A percentile compares a stretch with the other conserved stretches of the same genome.
These are phyloP conservation scores for Telenomus remus DNA, from an alignment of 1,140 invertebrate species.

Conservation along the genomic window DNA sequence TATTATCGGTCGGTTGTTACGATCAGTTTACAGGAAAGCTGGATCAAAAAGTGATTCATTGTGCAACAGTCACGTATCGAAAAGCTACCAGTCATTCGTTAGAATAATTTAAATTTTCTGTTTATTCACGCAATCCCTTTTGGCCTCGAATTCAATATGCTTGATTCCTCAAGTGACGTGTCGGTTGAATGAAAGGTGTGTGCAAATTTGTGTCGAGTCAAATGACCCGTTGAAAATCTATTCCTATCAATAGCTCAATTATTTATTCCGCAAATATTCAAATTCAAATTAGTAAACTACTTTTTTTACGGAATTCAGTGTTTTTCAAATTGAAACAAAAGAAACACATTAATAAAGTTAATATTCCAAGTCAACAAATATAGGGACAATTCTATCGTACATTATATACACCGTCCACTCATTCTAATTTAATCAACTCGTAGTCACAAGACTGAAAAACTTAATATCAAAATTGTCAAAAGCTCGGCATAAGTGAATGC, in stretches of 20 bases:
- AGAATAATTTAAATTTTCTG: slow-evolving; percentile 33
- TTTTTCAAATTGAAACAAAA: no score
- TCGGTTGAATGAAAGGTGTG: slow-evolving; percentile 9
- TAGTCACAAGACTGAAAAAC: slow-evolving; percentile 11
- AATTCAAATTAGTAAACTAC: no score
- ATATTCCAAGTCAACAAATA: not conserved
- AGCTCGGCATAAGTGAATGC: slow-evolving; percentile 17
- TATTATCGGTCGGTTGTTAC: slow-evolving; percentile 49
- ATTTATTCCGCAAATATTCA: no score
- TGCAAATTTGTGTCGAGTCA: slow-evolving; percentile 3
- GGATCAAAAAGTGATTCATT: slow-evolving; percentile 45
- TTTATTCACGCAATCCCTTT: slow-evolving; percentile 37
- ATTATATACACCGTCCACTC: not conserved
- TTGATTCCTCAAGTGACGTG: slow-evolving; percentile 16
- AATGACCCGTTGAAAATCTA: not conserved
- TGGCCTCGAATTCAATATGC: slow-evolving; percentile 6
- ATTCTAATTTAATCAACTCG: slow-evolving; percentile 15
- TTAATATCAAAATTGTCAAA: slow-evolving; percentile 32
- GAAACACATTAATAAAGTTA: not conserved
- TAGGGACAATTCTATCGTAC: not conserved
- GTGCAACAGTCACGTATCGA: slow-evolving; percentile 52
- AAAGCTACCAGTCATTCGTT: slow-evolving; percentile 46
- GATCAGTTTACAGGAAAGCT: slow-evolving; percentile 50
- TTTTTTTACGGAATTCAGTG: no score
- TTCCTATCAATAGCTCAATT: no score